Base-by-base conservation (phyloP, 2,888 invertebrate species). In the Cabera pusaria region DNA sequence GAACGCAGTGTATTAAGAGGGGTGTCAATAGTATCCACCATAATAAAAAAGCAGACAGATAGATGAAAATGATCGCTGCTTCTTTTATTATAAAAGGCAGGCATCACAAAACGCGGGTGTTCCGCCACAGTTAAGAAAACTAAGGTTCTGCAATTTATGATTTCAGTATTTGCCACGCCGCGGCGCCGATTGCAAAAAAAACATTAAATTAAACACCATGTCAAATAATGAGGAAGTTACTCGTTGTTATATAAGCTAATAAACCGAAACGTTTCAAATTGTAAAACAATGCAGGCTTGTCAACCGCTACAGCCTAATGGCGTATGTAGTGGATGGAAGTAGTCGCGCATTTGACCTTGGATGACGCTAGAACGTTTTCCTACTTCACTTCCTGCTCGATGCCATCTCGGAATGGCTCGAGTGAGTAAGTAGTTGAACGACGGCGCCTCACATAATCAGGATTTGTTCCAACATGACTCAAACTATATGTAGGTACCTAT, bases 331-430 rank as follows among this genome's bases (percentile, higher is more conserved):
- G 68, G 72, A 72, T 67, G 69, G 64, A 71, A 64, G 68, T 70
- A 62, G 72, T 63, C 70, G 64, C 73, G 70, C 56, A 54, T 60
- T 57, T 61, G 81, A 70, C 87, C 87, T 87, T 88, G 86, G 59
- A 69, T 70, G 81, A 78, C 82, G 82, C 58, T 79, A 71, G 69
- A 76, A 73, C 79, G 82, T 86, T 86, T 86, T 86, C 84, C 84
- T 85, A 83, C 79, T 72, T 77, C 63, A 84, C 82, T 86, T 87
- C 87, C 87, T 87, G 77, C 72, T 85, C 59, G 68, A 72, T 72
- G 75, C 77, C 82, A 82, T 84, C 82, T 83, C 73, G 61, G 67
- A 61, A 67, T 59, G 66, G 59, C 59, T 59, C 51, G 55, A 61
- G 49, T 50, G 43, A 51, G 47, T n/a, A n/a, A n/a, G n/a, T n/a